phyloP scores from a whole-genome alignment of 2,888 invertebrate species.

The Acanthosoma haemorrhoidale region DNA sequence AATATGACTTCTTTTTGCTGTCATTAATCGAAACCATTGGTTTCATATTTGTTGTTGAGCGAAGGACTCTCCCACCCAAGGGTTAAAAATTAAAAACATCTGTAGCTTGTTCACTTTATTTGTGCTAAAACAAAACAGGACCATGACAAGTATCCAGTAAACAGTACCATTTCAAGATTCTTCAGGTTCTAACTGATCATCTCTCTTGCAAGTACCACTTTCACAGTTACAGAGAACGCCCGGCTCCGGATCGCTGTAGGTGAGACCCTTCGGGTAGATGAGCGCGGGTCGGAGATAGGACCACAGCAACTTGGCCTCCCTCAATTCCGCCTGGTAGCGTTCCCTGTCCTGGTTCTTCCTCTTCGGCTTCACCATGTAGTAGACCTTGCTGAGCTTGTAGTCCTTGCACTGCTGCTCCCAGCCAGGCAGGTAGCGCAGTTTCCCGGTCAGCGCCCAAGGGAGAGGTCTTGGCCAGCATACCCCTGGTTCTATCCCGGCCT shows the following conservation, averaged over 20 bases:
- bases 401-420: constrained; percentile 4
- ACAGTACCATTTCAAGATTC: background rate
- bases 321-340: background rate
- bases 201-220: background rate
- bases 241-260: background rate
- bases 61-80: too few relatives aligned
- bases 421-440: background rate
- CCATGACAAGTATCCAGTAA: background rate
- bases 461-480: constrained; percentile 1
- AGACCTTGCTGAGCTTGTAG: background rate
- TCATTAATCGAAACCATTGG: too few relatives aligned
- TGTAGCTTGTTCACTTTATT: too few relatives aligned
- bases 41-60: too few relatives aligned
- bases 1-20: too few relatives aligned
- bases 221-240: background rate
- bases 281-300: background rate
- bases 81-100: too few relatives aligned
- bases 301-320: constrained; percentile 8
- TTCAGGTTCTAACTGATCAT: background rate
- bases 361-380: background rate
- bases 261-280: background rate
- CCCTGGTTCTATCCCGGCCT: background rate
- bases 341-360: background rate
- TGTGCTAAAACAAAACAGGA: too few relatives aligned
- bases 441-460: constrained; percentile 4